These are phyloP conservation scores for Troides oblongomaculatus DNA, from an alignment of 2,888 invertebrate genomes.

Conservation along the genomic window DNA sequence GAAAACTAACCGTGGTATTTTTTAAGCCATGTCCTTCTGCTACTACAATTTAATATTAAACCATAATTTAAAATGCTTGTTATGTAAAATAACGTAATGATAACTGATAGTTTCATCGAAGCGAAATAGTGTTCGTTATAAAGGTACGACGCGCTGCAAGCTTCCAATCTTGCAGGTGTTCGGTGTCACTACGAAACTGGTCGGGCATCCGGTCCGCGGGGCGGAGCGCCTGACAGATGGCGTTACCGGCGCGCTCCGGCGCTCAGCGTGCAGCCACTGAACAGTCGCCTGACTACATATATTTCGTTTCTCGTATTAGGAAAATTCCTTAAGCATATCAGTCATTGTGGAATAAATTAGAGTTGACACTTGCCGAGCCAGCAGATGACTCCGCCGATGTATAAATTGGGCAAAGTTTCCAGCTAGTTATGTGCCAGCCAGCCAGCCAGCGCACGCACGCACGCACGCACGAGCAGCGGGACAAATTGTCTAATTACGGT, in stretches of 20 bases:
- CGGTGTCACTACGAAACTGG: slow-evolving; percentile 73
- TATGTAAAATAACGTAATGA: slow-evolving; percentile 38
- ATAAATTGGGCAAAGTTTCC: slow-evolving; percentile 8
- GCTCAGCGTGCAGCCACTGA: slow-evolving; percentile 20
- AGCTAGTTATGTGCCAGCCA: neutral
- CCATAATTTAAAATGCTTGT: slow-evolving; percentile 33
- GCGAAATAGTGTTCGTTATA: slow-evolving; percentile 32
- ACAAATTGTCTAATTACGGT: slow-evolving; percentile 65
- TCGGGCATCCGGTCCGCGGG: slow-evolving; percentile 70
- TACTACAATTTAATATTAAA: no score
- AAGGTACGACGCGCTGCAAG: slow-evolving; percentile 30
- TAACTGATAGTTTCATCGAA: slow-evolving; percentile 32
- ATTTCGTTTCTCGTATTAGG: slow-evolving; percentile 9
- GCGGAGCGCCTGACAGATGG: slow-evolving; percentile 65
- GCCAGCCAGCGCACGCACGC: no score
- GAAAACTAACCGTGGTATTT: no score
- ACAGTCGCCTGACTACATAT: neutral
- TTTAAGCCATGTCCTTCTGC: no score
- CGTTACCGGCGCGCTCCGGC: slow-evolving; percentile 46
- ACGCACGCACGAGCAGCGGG: slow-evolving; percentile 35
- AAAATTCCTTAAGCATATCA: slow-evolving; percentile 22
- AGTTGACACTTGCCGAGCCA: neutral
- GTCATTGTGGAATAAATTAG: slow-evolving; percentile 22
- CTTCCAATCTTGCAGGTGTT: slow-evolving; percentile 64
- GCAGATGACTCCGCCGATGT: slow-evolving; percentile 5